phyloP scores from a whole-genome alignment of 2,797 vertebrate species.

The Benthosema pterotum region DNA sequence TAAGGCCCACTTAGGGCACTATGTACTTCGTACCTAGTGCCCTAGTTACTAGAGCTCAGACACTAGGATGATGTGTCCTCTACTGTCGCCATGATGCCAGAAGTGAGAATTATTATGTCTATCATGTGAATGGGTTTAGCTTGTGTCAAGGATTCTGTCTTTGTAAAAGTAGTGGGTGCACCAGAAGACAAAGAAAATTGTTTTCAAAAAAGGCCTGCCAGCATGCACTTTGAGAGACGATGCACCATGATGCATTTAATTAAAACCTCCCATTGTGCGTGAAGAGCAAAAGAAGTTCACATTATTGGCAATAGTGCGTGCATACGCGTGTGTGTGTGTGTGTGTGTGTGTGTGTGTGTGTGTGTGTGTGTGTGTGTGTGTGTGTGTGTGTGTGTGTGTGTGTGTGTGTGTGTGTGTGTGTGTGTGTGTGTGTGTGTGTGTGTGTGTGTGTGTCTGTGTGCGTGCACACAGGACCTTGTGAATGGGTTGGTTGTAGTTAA shows the following conservation, averaged over 20 bases:
- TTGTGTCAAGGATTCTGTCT: constrained; percentile 45
- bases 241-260: constrained; percentile 75
- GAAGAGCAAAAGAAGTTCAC: constrained; percentile 70
- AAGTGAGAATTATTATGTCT: constrained; percentile 29
- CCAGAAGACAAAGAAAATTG: constrained; percentile 60
- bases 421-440: no score
- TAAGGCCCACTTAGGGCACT: no score
- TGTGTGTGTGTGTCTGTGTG: not conserved
- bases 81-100: constrained; percentile 37
- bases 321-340: constrained; percentile 31
- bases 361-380: not conserved
- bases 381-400: not conserved
- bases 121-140: constrained; percentile 44
- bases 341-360: constrained; percentile 10
- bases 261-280: constrained; percentile 76
- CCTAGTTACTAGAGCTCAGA: no score
- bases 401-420: not conserved
- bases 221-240: constrained; percentile 59
- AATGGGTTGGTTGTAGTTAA: not conserved
- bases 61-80: constrained; percentile 44
- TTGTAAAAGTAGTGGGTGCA: constrained; percentile 51
- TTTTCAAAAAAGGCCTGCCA: constrained; percentile 59
- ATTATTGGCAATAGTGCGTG: constrained; percentile 56
- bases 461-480: not conserved
- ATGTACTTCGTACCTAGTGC: no score